Evolutionary conservation across 2,797 vertebrate species (phyloP).

Genomic region (Megaceryle alcyon): DNA sequence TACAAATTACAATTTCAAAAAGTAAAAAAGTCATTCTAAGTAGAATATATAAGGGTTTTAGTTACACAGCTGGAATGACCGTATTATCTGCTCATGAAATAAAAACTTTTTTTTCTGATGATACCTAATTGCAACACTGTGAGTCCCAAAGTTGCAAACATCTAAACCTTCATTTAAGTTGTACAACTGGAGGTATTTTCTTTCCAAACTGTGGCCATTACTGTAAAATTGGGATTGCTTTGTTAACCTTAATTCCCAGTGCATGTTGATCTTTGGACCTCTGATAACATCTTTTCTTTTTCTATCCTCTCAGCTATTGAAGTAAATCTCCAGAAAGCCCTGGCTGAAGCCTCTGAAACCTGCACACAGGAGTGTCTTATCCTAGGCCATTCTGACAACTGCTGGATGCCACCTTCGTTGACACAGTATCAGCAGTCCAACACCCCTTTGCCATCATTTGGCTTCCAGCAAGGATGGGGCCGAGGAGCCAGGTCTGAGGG

Average conservation of each 20-base stretch:
- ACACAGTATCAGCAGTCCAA: constrained; percentile 85
- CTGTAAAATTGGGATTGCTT: fast-evolving
- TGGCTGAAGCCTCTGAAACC: constrained; percentile 95
- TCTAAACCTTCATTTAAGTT: background rate
- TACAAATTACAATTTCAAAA: background rate
- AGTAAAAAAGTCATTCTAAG: background rate
- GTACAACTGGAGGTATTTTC: background rate
- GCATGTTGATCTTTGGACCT: fast-evolving
- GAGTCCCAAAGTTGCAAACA: background rate
- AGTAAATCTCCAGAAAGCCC: constrained; percentile 93
- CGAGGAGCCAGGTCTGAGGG: constrained; percentile 84
- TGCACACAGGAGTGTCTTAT: constrained; percentile 98
- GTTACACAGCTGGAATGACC: background rate
- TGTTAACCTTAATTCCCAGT: background rate
- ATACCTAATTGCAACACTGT: background rate
- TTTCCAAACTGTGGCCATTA: fast-evolving
- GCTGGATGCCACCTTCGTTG: constrained; percentile 96
- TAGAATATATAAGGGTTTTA: background rate
- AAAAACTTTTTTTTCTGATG: background rate
- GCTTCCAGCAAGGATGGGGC: constrained; percentile 88
- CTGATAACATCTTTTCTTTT: background rate
- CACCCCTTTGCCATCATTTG: constrained; percentile 82
- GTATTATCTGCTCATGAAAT: background rate
- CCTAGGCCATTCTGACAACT: constrained; percentile 97
- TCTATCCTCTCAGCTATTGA: constrained; percentile 85